These are phyloP conservation scores for Eledona agricola DNA, from an alignment of 2,888 invertebrate genomes.

Conservation along the genomic window DNA sequence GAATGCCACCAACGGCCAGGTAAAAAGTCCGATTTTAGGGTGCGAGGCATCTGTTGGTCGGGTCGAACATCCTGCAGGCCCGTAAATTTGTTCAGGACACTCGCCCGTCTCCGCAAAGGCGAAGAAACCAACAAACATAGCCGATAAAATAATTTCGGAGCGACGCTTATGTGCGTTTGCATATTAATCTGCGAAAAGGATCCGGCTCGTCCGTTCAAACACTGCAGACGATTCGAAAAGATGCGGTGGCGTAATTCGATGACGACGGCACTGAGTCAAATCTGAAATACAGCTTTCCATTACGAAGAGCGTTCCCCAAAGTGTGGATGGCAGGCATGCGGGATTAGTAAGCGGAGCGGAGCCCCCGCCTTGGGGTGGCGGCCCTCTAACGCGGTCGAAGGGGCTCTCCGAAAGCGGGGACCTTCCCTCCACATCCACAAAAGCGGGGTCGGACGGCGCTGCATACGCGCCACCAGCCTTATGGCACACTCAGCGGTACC, in stretches of 20 bases:
- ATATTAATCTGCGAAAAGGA: no score
- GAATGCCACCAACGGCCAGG: conserved; percentile 14
- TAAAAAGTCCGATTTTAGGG: conserved; percentile 8
- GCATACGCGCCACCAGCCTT: conserved; percentile 24
- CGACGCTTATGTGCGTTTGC: no score
- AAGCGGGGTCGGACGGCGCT: conserved; percentile 32
- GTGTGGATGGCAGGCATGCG: conserved; percentile 32
- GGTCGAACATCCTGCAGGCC: conserved; percentile 11
- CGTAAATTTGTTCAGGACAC: conserved; percentile 8
- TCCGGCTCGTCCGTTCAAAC: no score
- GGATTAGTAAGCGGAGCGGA: conserved; percentile 44
- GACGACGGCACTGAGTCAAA: conserved; percentile 31
- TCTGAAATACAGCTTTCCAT: conserved; percentile 38
- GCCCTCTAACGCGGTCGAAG: conserved; percentile 38
- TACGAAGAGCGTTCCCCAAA: conserved; percentile 29
- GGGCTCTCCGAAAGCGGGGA: conserved; percentile 33
- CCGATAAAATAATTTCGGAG: no score
- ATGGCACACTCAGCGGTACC: conserved; percentile 20
- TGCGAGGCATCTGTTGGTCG: conserved; percentile 27
- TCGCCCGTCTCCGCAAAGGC: no score
- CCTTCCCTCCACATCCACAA: conserved; percentile 30
- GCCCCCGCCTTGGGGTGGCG: conserved; percentile 42
- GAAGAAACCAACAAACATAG: no score
- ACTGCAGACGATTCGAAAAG: conserved; percentile 19
- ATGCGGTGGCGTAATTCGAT: conserved; percentile 31